These are phyloP conservation scores for Stichopus chloronotus DNA, from an alignment of 35 echinoderm and acorn worm species.

Conservation along the genomic window DNA sequence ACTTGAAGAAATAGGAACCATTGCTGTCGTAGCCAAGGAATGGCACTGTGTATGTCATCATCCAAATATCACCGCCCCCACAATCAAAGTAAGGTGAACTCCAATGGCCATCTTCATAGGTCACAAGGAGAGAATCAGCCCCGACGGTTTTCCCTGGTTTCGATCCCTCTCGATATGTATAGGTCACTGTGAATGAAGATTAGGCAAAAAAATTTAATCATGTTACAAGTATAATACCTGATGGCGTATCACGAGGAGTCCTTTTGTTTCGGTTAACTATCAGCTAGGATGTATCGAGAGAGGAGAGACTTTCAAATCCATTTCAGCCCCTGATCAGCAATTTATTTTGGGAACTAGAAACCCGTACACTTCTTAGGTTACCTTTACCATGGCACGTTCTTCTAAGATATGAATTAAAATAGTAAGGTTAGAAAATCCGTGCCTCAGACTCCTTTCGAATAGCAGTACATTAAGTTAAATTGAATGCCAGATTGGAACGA, in stretches of 20 bases:
- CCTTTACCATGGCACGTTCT: neutral
- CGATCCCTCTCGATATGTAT: slow-evolving; percentile 70
- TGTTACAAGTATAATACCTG: neutral
- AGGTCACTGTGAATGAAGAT: slow-evolving; percentile 65
- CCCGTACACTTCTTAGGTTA: neutral
- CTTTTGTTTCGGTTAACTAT: neutral
- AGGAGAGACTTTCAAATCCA: neutral
- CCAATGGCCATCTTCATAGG: slow-evolving; percentile 94
- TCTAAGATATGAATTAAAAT: neutral
- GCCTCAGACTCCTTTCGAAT: neutral
- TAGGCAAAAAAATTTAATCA: neutral
- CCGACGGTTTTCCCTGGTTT: slow-evolving; percentile 41
- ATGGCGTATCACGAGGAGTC: neutral
- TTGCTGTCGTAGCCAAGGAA: slow-evolving; percentile 78
- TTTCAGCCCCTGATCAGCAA: neutral
- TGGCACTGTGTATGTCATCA: slow-evolving; percentile 99
- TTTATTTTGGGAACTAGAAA: neutral
- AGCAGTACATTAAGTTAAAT: neutral
- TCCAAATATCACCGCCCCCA: slow-evolving; percentile 96
- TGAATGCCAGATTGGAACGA: neutral
- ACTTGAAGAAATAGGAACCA: slow-evolving; percentile 98
- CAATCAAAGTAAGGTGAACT: slow-evolving; percentile 95
- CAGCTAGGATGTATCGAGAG: neutral
- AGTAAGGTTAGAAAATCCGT: neutral
- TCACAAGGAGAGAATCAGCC: slow-evolving; percentile 76